phyloP scores from a whole-genome alignment of 2,888 invertebrate genomes.

The Dysmachus trigonus region DNA sequence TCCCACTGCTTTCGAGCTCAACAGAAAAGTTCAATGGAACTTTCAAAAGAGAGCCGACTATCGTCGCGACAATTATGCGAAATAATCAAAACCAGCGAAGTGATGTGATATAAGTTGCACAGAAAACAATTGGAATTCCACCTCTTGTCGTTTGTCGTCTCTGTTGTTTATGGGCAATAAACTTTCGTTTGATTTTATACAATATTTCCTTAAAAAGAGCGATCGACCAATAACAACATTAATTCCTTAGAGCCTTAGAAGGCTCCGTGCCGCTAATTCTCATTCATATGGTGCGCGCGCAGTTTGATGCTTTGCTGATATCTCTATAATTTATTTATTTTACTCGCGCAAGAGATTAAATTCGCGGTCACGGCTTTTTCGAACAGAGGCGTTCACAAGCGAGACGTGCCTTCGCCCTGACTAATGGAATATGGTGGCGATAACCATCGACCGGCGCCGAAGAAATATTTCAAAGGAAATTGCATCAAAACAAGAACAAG shows the following conservation, averaged over 20 bases:
- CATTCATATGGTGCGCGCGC: background rate
- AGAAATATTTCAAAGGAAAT: background rate
- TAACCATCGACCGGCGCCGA: background rate
- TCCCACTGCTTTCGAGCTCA: background rate
- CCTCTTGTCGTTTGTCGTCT: background rate
- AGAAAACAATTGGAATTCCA: background rate
- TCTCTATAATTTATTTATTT: background rate
- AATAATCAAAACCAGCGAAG: background rate
- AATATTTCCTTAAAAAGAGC: background rate
- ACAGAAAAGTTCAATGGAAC: background rate
- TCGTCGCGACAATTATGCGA: background rate
- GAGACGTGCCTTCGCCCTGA: background rate
- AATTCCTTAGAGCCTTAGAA: background rate
- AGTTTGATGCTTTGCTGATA: conserved; percentile 3
- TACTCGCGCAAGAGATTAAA: background rate
- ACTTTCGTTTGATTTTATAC: background rate
- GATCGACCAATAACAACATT: background rate
- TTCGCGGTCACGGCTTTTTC: background rate
- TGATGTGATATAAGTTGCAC: background rate
- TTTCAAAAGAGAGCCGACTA: background rate
- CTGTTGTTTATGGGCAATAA: background rate
- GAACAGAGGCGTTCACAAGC: background rate
- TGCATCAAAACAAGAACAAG: background rate
- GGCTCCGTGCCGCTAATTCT: background rate
- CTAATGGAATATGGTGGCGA: background rate